Base-by-base conservation (phyloP, 2,113 vertebrate species). In the Calidris pugnax region DNA sequence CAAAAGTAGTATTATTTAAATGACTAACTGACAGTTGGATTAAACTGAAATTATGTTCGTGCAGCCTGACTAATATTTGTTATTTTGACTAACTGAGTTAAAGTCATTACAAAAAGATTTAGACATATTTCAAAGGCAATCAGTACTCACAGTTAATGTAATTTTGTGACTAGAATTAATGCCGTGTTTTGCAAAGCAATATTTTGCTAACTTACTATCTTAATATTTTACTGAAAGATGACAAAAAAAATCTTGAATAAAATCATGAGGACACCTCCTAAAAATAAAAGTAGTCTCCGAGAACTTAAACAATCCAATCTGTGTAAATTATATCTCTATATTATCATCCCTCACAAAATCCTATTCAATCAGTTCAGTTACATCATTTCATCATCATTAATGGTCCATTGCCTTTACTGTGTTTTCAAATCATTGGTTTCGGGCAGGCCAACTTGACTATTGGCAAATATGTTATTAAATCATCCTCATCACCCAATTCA, bases 401-500 rank as follows among this genome's bases (percentile, higher is more conserved):
- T 43, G 74, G 51, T 27, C 62, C 74, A 75, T 87, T 94, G 80
- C 48, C 27, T 93, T 88, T 63, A 72, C 48, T 68, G 9, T 63
- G 50, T 87, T 95, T 87, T 95, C 89, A 87, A 91, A 85, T 53
- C 51, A 43, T 39, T 82, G 79, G 62, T 93, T 94, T 82, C 48
- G 72, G 75, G 39, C 39, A 90, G 56, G n/a, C 23, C 24, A 91
- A 28, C 62, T 68, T 82, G 53, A 27, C 16, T 56, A 27, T 5
- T 85, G 35, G 57, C 95, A 96, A 96, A 90, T 56, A 80, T 53
- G 26, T 32, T 94, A 90, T 39, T 91, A 90, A 93, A 91, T 87
- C 66, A 87, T 87, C 48, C 53, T 87, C 85, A 76, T 93, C 77
- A 73, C 19, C 39, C 37, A 64, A 78, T 37, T 79, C 77, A 94